A percentile compares a stretch with the other conserved stretches of the same genome.
phyloP scores from a whole-genome alignment of 92 coral and sea anemone genomes.

The Diadumene lineata region DNA sequence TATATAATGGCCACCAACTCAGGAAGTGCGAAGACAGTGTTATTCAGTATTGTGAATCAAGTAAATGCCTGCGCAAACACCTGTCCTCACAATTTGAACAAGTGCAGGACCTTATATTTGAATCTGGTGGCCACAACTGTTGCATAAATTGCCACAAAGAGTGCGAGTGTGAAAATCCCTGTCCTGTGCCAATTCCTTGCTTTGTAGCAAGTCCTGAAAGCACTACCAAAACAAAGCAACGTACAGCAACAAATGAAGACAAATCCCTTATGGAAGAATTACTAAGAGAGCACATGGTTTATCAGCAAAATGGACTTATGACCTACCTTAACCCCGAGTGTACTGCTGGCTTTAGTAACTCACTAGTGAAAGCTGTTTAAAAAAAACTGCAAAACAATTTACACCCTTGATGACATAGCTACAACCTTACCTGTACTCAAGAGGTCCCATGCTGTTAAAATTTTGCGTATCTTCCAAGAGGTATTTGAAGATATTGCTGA shows the following conservation, averaged over 20 bases:
- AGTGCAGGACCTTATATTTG: neutral
- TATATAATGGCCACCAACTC: slow-evolving; percentile 46
- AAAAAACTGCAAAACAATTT: slow-evolving; percentile 20
- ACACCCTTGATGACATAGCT: slow-evolving; percentile 22
- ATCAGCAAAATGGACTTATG: neutral
- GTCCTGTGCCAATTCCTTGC: slow-evolving; percentile 20
- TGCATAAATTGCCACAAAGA: slow-evolving; percentile 33
- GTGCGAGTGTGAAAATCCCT: slow-evolving; percentile 25
- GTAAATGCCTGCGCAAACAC: slow-evolving; percentile 39
- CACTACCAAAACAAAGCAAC: neutral
- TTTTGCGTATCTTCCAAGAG: slow-evolving; percentile 33
- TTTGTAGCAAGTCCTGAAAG: neutral
- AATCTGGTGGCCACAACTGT: slow-evolving; percentile 26
- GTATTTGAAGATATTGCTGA: slow-evolving; percentile 34
- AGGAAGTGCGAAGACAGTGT: slow-evolving; percentile 39
- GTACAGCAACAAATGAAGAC: slow-evolving; percentile 23
- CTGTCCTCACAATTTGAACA: slow-evolving; percentile 22
- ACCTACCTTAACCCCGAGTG: slow-evolving; percentile 28
- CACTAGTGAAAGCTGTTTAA: slow-evolving; percentile 19
- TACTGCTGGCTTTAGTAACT: slow-evolving; percentile 17
- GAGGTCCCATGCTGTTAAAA: slow-evolving; percentile 40
- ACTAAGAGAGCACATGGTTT: slow-evolving; percentile 16
- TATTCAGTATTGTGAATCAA: slow-evolving; percentile 23
- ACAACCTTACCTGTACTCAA: slow-evolving; percentile 28
- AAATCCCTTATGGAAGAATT: slow-evolving; percentile 21